Base-by-base conservation (phyloP, 2,888 invertebrate species). In the Drosophila antonietae region DNA sequence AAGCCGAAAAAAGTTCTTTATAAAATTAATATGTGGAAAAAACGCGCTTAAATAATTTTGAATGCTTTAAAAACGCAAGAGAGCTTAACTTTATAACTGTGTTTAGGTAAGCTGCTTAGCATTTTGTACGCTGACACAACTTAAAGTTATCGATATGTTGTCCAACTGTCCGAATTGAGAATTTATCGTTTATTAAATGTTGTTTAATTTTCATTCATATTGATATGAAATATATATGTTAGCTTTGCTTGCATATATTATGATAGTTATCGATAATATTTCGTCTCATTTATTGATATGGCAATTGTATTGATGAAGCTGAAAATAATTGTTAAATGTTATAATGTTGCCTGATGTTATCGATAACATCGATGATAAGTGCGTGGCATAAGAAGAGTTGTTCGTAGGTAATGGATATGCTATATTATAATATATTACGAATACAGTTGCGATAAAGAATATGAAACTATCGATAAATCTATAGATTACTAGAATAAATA, bases 1-100 rank as follows among this genome's bases (percentile, higher is more conserved):
- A 51, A 33, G n/a, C 49, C 12, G 31, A 51, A 51, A 52, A 35
- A 67, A 67, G 12, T 46, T 18, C 20, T 39, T 51, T 10, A 39
- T 46, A 4, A 47, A 68, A 62, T 69, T 35, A 71, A 57, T 53
- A 52, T 51, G 55, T 47, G 37, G 58, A 47, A 59, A 59, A 59
- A 58, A 47, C 28, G 47, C 37, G 59, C 23, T 46, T 46, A 12
- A 47, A 47, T 37, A 28, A 47, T 37, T 58, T 37, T n/a, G 18
- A 43, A 14, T 37, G 23, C 31, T 43, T 56, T n/a, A n/a, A 55
- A 12, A 39, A 6, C 14, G 14, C 14, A 18, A 18, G 51, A 51
- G 51, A 35, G 18, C 18, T 51, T 33, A 18, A 51, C 14, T 35
- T 33, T 18, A 12, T 35, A 6, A 8, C 14, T 33, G 18, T 20